These are phyloP conservation scores for Rhopalosiphum nymphaeae DNA, from an alignment of 2,888 invertebrate genomes.

Conservation along the genomic window DNA sequence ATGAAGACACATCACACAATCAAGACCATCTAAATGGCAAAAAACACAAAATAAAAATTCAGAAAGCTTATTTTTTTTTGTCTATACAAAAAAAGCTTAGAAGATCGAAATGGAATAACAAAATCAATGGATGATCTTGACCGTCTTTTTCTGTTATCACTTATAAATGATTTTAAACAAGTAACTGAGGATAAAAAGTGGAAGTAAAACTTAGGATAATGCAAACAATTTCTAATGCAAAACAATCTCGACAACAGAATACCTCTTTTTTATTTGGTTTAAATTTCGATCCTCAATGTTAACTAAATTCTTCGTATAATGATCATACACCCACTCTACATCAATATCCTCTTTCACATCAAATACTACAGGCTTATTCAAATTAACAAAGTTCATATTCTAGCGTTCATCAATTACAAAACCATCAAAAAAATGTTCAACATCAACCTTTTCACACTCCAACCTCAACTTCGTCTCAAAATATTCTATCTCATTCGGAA, in stretches of 20 bases:
- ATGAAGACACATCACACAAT: not conserved
- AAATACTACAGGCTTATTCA: not conserved
- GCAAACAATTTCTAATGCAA: not conserved
- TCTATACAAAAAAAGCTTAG: not conserved
- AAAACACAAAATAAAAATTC: not conserved
- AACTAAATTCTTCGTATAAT: not conserved
- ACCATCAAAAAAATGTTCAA: not conserved
- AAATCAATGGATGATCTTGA: not conserved
- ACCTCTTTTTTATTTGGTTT: not conserved
- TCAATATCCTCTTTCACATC: not conserved
- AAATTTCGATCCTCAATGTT: not conserved
- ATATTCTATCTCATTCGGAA: not conserved
- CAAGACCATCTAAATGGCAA: not conserved
- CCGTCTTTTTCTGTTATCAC: not conserved
- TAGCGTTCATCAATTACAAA: not conserved
- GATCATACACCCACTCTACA: not conserved
- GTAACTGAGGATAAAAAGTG: not conserved
- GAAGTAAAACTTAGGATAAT: not conserved
- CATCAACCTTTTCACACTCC: constrained; percentile 13
- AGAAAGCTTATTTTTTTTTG: not conserved
- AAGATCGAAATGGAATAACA: not conserved
- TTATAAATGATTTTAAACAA: not conserved
- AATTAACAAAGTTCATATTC: not conserved
- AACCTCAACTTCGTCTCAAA: not conserved
- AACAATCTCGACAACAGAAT: not conserved